Evolutionary conservation across 1,140 invertebrate genomes (phyloP).

Genomic region (Apis mellifera): DNA sequence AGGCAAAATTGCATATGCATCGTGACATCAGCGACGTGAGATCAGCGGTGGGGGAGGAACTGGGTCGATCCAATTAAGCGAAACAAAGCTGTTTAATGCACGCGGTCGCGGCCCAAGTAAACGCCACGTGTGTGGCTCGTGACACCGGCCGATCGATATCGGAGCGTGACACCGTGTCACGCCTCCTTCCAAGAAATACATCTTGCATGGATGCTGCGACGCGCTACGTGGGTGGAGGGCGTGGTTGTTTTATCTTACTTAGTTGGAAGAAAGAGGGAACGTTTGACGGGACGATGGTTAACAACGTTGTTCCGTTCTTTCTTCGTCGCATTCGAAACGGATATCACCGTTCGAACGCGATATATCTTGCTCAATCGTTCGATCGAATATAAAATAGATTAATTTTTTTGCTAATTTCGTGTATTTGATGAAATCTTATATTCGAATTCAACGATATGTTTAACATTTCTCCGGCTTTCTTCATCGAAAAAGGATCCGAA

Average conservation of each 20-base stretch:
- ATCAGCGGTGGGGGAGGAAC: slow-evolving; percentile 36
- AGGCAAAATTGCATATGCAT: slow-evolving; percentile 48
- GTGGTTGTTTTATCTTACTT: neutral
- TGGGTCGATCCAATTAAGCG: slow-evolving; percentile 65
- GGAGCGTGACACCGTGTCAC: slow-evolving; percentile 39
- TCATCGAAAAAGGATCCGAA: too few relatives aligned
- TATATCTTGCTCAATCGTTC: too few relatives aligned
- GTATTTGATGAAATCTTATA: too few relatives aligned
- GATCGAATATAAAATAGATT: too few relatives aligned
- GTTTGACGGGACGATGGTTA: too few relatives aligned
- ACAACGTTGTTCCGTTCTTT: neutral
- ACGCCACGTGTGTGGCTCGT: slow-evolving; percentile 28
- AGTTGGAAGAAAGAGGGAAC: too few relatives aligned
- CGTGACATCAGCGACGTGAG: slow-evolving; percentile 10
- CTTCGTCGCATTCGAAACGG: too few relatives aligned
- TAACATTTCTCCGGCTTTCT: too few relatives aligned
- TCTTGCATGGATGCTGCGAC: slow-evolving; percentile 6
- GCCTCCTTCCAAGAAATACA: slow-evolving; percentile 44
- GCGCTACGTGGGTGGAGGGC: slow-evolving; percentile 15
- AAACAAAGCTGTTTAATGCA: slow-evolving; percentile 65
- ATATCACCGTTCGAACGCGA: too few relatives aligned
- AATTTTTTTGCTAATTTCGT: too few relatives aligned
- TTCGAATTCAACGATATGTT: too few relatives aligned
- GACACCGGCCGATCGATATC: slow-evolving; percentile 56
- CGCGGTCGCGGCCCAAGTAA: slow-evolving; percentile 25